Base-by-base conservation (phyloP, 2,888 invertebrate genomes). In the Dugesia japonica region DNA sequence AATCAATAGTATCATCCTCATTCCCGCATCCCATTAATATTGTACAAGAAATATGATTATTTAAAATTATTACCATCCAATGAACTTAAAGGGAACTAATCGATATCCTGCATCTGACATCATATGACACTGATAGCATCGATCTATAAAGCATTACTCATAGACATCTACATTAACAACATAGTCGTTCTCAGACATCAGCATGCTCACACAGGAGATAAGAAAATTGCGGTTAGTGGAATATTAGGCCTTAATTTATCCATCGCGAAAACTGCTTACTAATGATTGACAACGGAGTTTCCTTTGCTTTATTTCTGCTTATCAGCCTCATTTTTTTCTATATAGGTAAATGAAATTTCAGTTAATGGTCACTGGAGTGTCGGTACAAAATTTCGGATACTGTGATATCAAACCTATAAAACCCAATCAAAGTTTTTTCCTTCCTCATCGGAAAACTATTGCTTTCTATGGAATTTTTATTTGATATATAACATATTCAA, bases 101-200 rank as follows among this genome's bases (percentile, higher is more conserved):
- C 56, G 56, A 56, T 56, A 56, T 20, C 20, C 56, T 20, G 56
- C 56, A 56, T 56, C 56, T 56, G 56, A 56, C 56, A 56, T 56
- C 56, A n/a, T 56, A n/a, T 56, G 56, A 56, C 56, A 56, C 56
- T 56, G 56, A 56, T 56, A 56, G 56, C 56, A 56, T 56, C 56
- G 56, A 13, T 56, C 56, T 23, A n/a, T 7, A n/a, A 31, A n/a
- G 56, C 4, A n/a, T 56, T n/a, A 56, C 56, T 56, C 56, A 56
- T 56, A n/a, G 56, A 56, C 4, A 56, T 56, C n/a, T 56, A n/a
- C n/a, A 56, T 56, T 56, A 56, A 23, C 7, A 23, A 56, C 7
- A 56, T 56, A 1, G 56, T n/a, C 56, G 56, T 20, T n/a, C n/a
- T 20, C 20, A 56, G 56, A 23, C 56, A 56, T 4, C 56, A 13